Evolutionary conservation across 2,797 vertebrate species (phyloP).

Genomic region (Spinus pinus): DNA sequence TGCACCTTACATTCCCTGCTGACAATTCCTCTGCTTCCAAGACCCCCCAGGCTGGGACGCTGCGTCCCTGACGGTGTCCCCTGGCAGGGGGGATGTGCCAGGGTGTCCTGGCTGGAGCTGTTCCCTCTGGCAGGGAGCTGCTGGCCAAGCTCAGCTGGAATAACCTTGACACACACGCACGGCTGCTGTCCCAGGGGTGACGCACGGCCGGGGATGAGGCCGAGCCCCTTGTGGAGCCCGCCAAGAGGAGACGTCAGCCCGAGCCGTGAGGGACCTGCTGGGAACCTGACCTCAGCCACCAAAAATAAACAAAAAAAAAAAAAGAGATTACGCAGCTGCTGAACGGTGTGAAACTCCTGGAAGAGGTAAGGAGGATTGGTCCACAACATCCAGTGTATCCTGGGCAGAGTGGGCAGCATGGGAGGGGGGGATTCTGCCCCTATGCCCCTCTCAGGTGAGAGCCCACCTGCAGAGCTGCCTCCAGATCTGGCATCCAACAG

Average conservation of each 20-base stretch:
- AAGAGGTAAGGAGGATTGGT: not conserved
- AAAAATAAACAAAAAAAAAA: not conserved
- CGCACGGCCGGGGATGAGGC: not conserved
- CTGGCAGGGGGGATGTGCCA: not conserved
- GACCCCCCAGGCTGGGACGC: rapidly evolving
- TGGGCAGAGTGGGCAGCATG: not conserved
- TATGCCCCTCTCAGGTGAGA: rapidly evolving
- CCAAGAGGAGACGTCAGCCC: not conserved
- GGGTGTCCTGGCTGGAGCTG: not conserved
- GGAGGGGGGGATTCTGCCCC: no score
- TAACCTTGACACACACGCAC: not conserved
- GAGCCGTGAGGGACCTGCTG: rapidly evolving
- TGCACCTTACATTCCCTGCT: rapidly evolving
- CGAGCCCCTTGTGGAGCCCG: rapidly evolving
- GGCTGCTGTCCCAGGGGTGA: not conserved
- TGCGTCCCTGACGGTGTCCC: not conserved
- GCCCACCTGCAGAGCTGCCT: not conserved
- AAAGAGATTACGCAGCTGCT: not conserved
- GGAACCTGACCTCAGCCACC: not conserved
- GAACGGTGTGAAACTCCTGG: rapidly evolving
- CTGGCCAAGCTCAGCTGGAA: not conserved
- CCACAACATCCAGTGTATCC: not conserved
- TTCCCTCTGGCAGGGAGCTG: not conserved
- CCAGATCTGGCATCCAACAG: rapidly evolving
- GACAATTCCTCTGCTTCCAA: rapidly evolving